phyloP scores from a whole-genome alignment of 2,113 vertebrate genomes.

The Dromaius novaehollandiae region DNA sequence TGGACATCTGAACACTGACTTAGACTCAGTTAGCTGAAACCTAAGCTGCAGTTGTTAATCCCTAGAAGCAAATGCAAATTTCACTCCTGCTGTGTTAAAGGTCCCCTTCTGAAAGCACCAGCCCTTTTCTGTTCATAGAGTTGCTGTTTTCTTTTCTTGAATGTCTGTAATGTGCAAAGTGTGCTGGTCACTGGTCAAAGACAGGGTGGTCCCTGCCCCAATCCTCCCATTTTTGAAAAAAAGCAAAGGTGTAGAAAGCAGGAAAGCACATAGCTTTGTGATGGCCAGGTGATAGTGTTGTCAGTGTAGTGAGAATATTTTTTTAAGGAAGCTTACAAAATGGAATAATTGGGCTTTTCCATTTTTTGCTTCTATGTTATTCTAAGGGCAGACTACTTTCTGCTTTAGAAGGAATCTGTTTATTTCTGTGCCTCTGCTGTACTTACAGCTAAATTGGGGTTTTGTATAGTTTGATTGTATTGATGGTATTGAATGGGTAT shows the following conservation, averaged over 20 bases:
- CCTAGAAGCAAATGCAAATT: background rate
- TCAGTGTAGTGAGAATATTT: background rate
- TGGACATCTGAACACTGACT: background rate
- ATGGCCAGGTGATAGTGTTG: background rate
- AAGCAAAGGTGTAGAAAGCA: background rate
- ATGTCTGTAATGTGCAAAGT: background rate
- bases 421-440: background rate
- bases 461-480: background rate
- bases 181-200: background rate
- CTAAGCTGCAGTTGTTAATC: background rate
- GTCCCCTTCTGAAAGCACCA: background rate
- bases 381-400: background rate
- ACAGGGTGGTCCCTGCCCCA: background rate
- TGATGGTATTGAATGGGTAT: background rate
- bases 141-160: background rate
- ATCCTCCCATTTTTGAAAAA: background rate
- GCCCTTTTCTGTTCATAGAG: background rate
- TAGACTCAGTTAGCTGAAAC: background rate
- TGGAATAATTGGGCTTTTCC: background rate
- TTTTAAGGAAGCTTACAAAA: background rate
- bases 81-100: background rate
- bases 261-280: background rate
- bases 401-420: background rate
- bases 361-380: background rate
- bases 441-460: background rate